phyloP scores from a whole-genome alignment of 2,888 invertebrate species.

The Automeris io region DNA sequence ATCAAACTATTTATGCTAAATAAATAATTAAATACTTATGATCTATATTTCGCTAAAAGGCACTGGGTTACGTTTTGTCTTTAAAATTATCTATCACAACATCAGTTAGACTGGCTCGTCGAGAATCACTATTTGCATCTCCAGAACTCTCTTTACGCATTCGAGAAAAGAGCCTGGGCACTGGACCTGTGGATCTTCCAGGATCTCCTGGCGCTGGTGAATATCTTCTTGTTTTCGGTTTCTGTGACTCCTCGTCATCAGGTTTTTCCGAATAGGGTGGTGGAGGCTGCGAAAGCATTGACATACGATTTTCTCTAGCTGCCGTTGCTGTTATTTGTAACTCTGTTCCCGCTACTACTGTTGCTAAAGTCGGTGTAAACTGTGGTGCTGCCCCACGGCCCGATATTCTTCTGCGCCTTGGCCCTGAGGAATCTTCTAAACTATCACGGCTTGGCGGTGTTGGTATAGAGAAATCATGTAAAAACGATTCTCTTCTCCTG shows the following conservation, averaged over 20 bases:
- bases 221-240: constrained; percentile 53
- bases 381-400: constrained; percentile 59
- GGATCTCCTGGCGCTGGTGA: constrained; percentile 60
- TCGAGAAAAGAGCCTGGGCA: constrained; percentile 62
- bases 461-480: constrained; percentile 48
- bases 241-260: constrained; percentile 36
- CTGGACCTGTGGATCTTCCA: constrained; percentile 52
- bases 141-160: constrained; percentile 55
- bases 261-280: constrained; percentile 59
- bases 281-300: constrained; percentile 62
- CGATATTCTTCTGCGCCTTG: constrained; percentile 58
- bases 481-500: constrained; percentile 51
- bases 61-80: constrained; percentile 62
- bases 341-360: constrained; percentile 65
- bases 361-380: constrained; percentile 65
- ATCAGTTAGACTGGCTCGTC: constrained; percentile 67
- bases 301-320: constrained; percentile 63
- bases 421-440: constrained; percentile 45
- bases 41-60: constrained; percentile 48
- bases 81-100: constrained; percentile 69
- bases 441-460: constrained; percentile 36
- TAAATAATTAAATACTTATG: constrained; percentile 35
- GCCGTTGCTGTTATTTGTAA: constrained; percentile 61
- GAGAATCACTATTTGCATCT: constrained; percentile 42
- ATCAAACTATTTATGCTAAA: constrained; percentile 27